Evolutionary conservation across 2,113 vertebrate species (phyloP), one percentile per base, ranked within the genome.

Genomic region (Pomatostomus ruficeps): DNA sequence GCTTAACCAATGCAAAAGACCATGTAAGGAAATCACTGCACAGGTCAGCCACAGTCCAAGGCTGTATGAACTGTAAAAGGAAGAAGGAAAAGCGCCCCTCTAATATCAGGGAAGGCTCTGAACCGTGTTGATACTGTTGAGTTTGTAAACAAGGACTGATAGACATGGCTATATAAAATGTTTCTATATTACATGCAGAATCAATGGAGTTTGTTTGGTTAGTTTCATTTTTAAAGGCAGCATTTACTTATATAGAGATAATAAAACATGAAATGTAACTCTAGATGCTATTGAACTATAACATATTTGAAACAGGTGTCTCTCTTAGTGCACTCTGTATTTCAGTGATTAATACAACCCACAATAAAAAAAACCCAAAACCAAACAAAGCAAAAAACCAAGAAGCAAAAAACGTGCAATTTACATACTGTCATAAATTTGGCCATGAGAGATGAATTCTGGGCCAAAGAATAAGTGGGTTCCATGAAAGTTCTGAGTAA

Each of bases 151-250:
- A 72, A 86, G 16, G 12, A 51, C 7, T 57, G 19, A 29, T 75
- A 52, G 31, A 52, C 4, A 55, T 33, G 7, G 22, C 9, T 62
- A 26, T 8, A 54, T 21, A 48, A 75, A 57, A 43, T 7, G 8
- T 57, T 6, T 42, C 13, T 46, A 2, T 7, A 33, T 29, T 63
- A 29, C 12, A 49, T 42, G 66, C 3, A 89, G 7, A 66, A 52
- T 61, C 2, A 55, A 10, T 46, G 4, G 0, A 0, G 6, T 40
- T 45, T 74, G 5, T 35, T 48, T 63, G 17, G 9, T 28, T 74
- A 65, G 2, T 28, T 88, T 61, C 8, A 6, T 14, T 93, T 81
- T 74, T n/a, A 65, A 65, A 70, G 26, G 17, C 33, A 9, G 0
- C 5, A 48, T 35, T 85, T 63, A 22, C 3, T 4, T 48, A 4